Evolutionary conservation across 2,113 vertebrate species (phyloP), one percentile per base, ranked within the genome.

Genomic region (Eublepharis macularius): DNA sequence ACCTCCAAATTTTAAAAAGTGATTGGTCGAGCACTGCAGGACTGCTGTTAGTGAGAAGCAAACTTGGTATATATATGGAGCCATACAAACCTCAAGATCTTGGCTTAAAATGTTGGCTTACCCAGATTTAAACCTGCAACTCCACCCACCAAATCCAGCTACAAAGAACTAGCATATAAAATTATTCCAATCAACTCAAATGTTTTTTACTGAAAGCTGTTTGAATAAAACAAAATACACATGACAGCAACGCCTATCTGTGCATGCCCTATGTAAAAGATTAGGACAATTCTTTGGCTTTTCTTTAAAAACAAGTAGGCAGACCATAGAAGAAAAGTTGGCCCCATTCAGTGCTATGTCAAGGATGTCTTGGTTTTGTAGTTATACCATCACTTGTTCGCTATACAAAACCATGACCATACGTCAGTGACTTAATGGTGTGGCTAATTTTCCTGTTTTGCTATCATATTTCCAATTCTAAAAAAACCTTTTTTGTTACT

Each of bases 401-500:
- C 74, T 88, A 36, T 77, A 49, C n/a, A 81, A 83, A 74, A 66
- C 70, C 79, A n/a, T 86, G 83, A 84, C 86, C 84, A 73, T 14
- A 0, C 26, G 81, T 76, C 81, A 4, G 34, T 54, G 45, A 79
- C 76, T 86, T 78, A 90, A 63, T 0, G 68, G 84, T 81, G 84
- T 86, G 86, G 91, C 88, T 92, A 73, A 47, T 74, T 80, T 74
- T 65, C 69, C 24, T 86, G 69, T 86, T 86, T 86, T 54, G 88
- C 86, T 76, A 80, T 91, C 92, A 88, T 79, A 74, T 51, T 90
- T 34, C 47, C 60, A 19, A 34, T 84, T 89, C 89, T 91, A 91
- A 92, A 91, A 92, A 94, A 95, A 84, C 92, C 94, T 91, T 91
- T 92, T 91, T 95, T 93, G 95, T 94, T 96, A 95, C 95, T 95